Conservation (phyloP, 2,888 invertebrate species). For the Lampropteryx suffumata region DNA sequence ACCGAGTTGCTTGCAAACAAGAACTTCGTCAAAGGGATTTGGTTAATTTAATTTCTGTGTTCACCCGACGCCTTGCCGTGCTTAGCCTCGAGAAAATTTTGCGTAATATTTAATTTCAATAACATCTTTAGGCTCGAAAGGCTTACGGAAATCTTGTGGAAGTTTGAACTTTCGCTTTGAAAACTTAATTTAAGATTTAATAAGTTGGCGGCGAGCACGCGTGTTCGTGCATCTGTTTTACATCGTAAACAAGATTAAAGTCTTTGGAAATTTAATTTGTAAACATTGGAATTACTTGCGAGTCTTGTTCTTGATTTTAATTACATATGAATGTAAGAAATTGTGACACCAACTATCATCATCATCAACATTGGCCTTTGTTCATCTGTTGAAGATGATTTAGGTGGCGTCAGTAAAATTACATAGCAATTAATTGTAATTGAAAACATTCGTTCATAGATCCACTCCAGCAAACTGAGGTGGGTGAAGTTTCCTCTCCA, state of each 20-base stretch:
- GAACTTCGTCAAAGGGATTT: slow-evolving; percentile 69
- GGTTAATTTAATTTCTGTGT: slow-evolving; percentile 70
- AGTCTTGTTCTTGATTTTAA: slow-evolving; percentile 8
- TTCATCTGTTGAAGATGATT: too few relatives aligned
- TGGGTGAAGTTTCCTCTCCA: too few relatives aligned
- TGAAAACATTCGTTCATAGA: too few relatives aligned
- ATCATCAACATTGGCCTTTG: too few relatives aligned
- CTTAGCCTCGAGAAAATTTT: slow-evolving; percentile 62
- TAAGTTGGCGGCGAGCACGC: slow-evolving; percentile 36
- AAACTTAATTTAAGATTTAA: slow-evolving; percentile 48
- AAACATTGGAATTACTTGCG: slow-evolving; percentile 8
- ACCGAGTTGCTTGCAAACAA: slow-evolving; percentile 60
- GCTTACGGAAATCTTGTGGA: slow-evolving; percentile 52
- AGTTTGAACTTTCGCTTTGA: slow-evolving; percentile 44
- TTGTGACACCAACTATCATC: too few relatives aligned
- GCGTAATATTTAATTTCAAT: slow-evolving; percentile 67
- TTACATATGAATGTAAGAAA: not conserved
- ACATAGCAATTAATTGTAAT: too few relatives aligned
- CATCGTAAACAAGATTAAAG: slow-evolving; percentile 27
- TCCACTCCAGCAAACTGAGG: too few relatives aligned
- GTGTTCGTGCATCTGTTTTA: slow-evolving; percentile 32
- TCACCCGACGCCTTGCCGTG: slow-evolving; percentile 58
- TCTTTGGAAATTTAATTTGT: slow-evolving; percentile 21
- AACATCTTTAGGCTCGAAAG: slow-evolving; percentile 54
- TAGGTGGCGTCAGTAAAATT: too few relatives aligned